Percentiles rank a stretch among this genome's conserved stretches.
Conservation (phyloP, 1,140 invertebrate genomes). For the Helicoverpa zea region DNA sequence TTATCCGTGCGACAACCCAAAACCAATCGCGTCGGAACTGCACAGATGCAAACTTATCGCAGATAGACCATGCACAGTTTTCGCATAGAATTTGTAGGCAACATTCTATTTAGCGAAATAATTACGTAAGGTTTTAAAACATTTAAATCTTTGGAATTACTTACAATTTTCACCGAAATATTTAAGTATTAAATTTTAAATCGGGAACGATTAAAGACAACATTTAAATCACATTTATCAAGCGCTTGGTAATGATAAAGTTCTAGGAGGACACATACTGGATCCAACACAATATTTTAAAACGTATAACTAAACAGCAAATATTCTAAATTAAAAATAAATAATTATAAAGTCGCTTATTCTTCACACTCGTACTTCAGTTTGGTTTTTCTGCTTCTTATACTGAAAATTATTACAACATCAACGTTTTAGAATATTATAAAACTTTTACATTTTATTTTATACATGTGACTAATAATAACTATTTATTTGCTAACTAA, state of each 20-base stretch:
- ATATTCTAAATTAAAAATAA: slow-evolving; percentile 40
- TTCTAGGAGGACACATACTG: slow-evolving; percentile 21
- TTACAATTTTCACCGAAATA: slow-evolving; percentile 16
- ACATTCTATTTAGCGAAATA: slow-evolving; percentile 13
- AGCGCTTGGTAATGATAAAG: slow-evolving; percentile 26
- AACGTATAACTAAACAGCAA: slow-evolving; percentile 5
- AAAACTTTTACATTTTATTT: too few species aligned
- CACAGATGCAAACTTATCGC: slow-evolving; percentile 18
- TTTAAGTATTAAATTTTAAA: not conserved
- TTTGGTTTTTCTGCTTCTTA: slow-evolving; percentile 44
- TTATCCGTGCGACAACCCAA: slow-evolving; percentile 22
- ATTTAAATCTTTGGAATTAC: slow-evolving; percentile 14
- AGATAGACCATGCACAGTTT: not conserved
- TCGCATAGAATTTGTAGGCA: slow-evolving; percentile 1
- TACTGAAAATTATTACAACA: slow-evolving; percentile 37
- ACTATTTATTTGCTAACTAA: too few species aligned
- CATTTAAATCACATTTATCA: slow-evolving; percentile 28
- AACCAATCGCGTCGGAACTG: slow-evolving; percentile 19
- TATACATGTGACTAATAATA: too few species aligned
- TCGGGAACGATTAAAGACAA: slow-evolving; percentile 16
- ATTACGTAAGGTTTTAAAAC: not conserved
- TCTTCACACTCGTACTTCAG: slow-evolving; percentile 61
- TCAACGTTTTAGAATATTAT: not conserved
- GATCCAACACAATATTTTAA: slow-evolving; percentile 31
- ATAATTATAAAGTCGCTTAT: slow-evolving; percentile 58